A percentile compares a stretch with the other conserved stretches of the same genome.
Evolutionary conservation across 2,888 invertebrate genomes (phyloP).

Genomic region (Oasisia sp.): DNA sequence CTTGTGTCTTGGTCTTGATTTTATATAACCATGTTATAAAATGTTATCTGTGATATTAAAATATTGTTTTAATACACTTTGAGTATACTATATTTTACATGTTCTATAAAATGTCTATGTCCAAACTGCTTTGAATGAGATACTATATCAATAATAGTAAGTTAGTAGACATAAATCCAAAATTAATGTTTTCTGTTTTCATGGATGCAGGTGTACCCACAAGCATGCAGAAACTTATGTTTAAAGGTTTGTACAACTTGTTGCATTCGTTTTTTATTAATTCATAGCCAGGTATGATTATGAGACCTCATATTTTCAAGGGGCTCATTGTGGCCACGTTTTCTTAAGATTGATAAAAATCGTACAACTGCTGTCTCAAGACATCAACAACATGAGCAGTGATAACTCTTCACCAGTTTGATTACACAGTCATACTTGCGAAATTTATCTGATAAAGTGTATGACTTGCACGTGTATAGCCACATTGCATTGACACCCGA

Average conservation of each 20-base stretch:
- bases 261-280: not conserved
- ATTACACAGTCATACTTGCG: too few relatives aligned
- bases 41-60: too few relatives aligned
- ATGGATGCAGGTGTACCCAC: constrained; percentile 78
- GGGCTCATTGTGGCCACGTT: too few relatives aligned
- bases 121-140: not conserved
- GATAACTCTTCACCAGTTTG: too few relatives aligned
- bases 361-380: too few relatives aligned
- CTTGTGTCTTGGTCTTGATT: too few relatives aligned
- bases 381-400: too few relatives aligned
- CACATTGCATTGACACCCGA: not conserved
- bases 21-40: too few relatives aligned
- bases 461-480: not conserved
- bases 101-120: too few relatives aligned
- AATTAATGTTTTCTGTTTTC: constrained; percentile 23
- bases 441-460: not conserved
- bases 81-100: not conserved
- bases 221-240: constrained; percentile 88
- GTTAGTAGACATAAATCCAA: not conserved
- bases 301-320: too few relatives aligned
- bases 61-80: not conserved
- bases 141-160: constrained; percentile 14
- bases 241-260: constrained; percentile 71
- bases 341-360: too few relatives aligned
- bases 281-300: not conserved